Base-by-base conservation (phyloP, 2,888 invertebrate genomes). In the Drosophila suboccidentalis region DNA sequence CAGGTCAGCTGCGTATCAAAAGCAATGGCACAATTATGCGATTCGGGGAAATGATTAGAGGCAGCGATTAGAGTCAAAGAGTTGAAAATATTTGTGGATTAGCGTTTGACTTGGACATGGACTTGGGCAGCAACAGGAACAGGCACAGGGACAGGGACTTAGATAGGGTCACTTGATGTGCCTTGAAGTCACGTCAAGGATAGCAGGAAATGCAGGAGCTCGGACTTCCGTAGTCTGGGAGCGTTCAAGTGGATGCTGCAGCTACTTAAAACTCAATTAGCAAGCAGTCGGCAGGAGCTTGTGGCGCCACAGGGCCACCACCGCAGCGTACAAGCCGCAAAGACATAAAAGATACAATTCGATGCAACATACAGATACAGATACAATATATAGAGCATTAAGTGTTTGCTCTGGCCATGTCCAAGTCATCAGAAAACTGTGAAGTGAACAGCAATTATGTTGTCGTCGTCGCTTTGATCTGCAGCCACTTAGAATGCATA, bases 371-470 rank as follows among this genome's bases (percentile, higher is more conserved):
- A 29, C 50, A 55, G 58, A 66, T 71, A 46, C 47, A 46, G 10
- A 54, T 22, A 58, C 46, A 36, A 57, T 46, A 58, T 57, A 61
- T 66, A 47, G 65, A 62, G 65, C 61, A 74, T 38, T 64, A 73
- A 78, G 78, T 80, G 76, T 80, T 61, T 66, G 80, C 66, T 76
- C 54, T 76, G 78, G 80, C 66, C 80, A 72, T 66, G 70, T 74
- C 63, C 39, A 61, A 75, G 74, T 73, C 71, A 57, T 67, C 63
- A 68, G 44, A 71, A 80, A 90, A 89, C 91, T 91, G 90, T 90
- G 91, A 90, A 90, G 91, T 91, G 83, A 70, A 78, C 79, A 74
- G 82, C 90, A 91, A 91, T 91, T 90, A 90, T 91, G 87, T 83
- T 74, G 75, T 79, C 76, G 77, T 85, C 80, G 82, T 83, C 74